Percentiles rank a stretch among this genome's conserved stretches.
phyloP scores from a whole-genome alignment of 2,113 vertebrate species.

The Sylvietta virens region DNA sequence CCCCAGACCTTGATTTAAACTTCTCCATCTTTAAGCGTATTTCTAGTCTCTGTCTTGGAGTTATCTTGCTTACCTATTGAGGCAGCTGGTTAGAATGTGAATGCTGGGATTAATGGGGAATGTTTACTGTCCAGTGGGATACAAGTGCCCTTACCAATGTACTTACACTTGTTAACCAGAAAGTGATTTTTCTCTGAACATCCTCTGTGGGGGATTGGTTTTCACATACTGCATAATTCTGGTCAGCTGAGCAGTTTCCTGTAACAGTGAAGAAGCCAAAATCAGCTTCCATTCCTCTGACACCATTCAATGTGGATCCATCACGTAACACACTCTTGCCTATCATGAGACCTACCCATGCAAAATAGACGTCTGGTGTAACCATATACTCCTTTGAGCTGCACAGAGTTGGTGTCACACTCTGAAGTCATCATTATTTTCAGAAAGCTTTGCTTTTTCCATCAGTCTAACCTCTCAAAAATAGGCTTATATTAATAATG shows the following conservation, averaged over 20 bases:
- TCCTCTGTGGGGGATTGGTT: background rate
- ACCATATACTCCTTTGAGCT: background rate
- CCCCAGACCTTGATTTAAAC: background rate
- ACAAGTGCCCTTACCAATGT: background rate
- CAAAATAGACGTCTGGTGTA: constrained; percentile 25
- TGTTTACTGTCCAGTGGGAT: background rate
- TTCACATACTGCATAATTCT: background rate
- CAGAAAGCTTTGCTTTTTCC: background rate
- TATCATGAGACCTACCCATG: background rate
- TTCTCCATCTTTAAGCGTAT: background rate
- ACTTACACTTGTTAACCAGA: background rate
- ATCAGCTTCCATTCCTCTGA: background rate
- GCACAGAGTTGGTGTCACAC: background rate
- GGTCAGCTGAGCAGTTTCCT: constrained; percentile 9
- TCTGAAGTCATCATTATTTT: constrained; percentile 57
- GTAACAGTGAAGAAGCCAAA: background rate
- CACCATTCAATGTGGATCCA: background rate
- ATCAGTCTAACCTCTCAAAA: background rate
- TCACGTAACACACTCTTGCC: background rate
- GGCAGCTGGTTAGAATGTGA: background rate
- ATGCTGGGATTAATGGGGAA: background rate
- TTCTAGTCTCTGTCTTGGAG: background rate
- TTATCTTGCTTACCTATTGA: background rate
- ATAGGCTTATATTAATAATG: background rate
- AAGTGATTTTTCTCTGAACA: background rate